Evolutionary conservation across 2,797 vertebrate species (phyloP).

Genomic region (Phylloscopus collybita): DNA sequence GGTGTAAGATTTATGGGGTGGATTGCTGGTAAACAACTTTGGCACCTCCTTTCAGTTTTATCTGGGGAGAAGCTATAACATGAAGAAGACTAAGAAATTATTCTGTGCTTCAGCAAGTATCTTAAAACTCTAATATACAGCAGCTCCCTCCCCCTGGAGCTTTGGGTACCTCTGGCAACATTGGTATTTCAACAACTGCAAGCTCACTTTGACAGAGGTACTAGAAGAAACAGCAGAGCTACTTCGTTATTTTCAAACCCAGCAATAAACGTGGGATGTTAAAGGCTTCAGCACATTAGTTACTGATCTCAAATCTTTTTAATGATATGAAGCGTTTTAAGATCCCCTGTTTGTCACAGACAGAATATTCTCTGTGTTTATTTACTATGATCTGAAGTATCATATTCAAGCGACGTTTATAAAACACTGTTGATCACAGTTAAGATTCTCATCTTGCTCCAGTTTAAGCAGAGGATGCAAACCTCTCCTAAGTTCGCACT

Average conservation of each 20-base stretch:
- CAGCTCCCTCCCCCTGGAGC: not conserved
- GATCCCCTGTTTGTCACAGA: not conserved
- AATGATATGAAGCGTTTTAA: not conserved
- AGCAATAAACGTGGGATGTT: not conserved
- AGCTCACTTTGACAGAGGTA: not conserved
- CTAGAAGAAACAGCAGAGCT: not conserved
- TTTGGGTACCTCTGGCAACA: not conserved
- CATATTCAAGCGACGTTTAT: not conserved
- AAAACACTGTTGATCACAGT: not conserved
- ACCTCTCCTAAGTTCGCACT: not conserved
- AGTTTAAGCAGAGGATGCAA: not conserved
- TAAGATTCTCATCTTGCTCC: not conserved
- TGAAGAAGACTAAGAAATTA: not conserved
- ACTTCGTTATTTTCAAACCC: not conserved
- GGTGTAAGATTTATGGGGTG: not conserved
- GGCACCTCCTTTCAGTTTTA: not conserved
- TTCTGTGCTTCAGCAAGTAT: not conserved
- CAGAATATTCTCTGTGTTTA: not conserved
- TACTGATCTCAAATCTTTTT: not conserved
- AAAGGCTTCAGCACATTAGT: not conserved
- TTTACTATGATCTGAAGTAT: not conserved
- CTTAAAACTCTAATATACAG: not conserved
- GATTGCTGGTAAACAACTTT: not conserved
- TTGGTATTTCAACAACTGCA: not conserved
- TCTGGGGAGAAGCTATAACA: not conserved